Evolutionary conservation across 2,888 invertebrate genomes (phyloP).

Genomic region (Oligia strigilis): DNA sequence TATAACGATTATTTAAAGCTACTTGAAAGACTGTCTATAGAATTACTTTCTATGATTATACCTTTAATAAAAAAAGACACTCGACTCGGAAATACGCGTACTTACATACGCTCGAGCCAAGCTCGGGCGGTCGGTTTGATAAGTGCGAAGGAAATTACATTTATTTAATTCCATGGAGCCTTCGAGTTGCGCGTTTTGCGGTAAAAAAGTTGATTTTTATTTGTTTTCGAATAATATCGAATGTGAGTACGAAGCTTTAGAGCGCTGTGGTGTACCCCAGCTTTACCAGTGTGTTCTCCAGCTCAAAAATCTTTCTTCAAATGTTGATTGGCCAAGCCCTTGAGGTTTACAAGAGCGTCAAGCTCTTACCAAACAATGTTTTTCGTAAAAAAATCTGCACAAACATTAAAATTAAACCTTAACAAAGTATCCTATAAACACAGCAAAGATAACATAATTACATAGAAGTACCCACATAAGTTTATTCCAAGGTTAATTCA

Average conservation of each 20-base stretch:
- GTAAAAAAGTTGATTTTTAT: no score
- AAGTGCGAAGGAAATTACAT: not conserved
- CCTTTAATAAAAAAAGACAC: not conserved
- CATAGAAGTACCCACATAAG: constrained; percentile 12
- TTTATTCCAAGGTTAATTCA: constrained; percentile 35
- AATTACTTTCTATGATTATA: not conserved
- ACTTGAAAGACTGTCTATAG: not conserved
- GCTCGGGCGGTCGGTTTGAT: not conserved
- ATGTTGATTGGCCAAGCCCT: not conserved
- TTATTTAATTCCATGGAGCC: not conserved
- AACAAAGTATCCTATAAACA: not conserved
- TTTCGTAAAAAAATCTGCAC: not conserved
- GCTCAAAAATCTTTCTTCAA: not conserved
- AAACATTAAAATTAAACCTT: not conserved
- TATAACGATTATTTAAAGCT: not conserved
- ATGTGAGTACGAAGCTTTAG: not conserved
- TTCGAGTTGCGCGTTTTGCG: not conserved
- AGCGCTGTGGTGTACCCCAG: not conserved
- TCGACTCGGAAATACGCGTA: not conserved
- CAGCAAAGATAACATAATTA: constrained; percentile 2
- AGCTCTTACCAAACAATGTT: not conserved
- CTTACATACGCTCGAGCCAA: not conserved
- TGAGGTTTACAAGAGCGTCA: no score
- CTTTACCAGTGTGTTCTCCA: no score
- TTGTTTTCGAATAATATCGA: not conserved